Conservation (phyloP, 2,888 invertebrate species). For the Alentia gelatinosa region DNA sequence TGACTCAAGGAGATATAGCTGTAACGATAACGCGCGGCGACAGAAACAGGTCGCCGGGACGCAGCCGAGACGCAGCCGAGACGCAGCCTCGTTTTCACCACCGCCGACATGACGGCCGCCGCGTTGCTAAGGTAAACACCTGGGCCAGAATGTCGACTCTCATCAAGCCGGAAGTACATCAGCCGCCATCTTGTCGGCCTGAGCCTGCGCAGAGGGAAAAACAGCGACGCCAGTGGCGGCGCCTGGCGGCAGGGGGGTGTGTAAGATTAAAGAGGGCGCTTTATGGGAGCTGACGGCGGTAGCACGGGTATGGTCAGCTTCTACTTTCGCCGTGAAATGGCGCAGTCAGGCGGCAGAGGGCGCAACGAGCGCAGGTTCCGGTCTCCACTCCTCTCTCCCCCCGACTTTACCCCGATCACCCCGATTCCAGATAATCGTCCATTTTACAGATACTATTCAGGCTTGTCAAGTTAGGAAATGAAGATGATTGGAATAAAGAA, state of each 20-base stretch:
- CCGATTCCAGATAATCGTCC: neutral
- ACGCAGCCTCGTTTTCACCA: neutral
- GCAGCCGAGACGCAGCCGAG: neutral
- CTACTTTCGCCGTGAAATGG: conserved; percentile 1
- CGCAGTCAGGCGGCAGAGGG: neutral
- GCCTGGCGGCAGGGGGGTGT: neutral
- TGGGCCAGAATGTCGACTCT: neutral
- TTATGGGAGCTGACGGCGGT: neutral
- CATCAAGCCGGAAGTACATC: neutral
- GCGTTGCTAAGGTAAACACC: neutral
- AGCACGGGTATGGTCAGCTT: neutral
- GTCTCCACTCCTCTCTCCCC: no score
- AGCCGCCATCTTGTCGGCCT: neutral
- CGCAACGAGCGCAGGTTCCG: no score
- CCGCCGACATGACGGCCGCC: neutral
- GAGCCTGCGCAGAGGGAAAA: neutral
- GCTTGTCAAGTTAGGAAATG: no score
- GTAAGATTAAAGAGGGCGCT: neutral
- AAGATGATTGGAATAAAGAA: no score
- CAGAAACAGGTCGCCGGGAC: neutral
- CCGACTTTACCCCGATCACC: neutral
- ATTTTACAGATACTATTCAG: no score
- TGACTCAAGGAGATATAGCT: no score
- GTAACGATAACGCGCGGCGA: neutral
- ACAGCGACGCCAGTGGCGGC: neutral